Evolutionary conservation across 2,888 invertebrate genomes (phyloP).

Genomic region (Xanthia icteritia): DNA sequence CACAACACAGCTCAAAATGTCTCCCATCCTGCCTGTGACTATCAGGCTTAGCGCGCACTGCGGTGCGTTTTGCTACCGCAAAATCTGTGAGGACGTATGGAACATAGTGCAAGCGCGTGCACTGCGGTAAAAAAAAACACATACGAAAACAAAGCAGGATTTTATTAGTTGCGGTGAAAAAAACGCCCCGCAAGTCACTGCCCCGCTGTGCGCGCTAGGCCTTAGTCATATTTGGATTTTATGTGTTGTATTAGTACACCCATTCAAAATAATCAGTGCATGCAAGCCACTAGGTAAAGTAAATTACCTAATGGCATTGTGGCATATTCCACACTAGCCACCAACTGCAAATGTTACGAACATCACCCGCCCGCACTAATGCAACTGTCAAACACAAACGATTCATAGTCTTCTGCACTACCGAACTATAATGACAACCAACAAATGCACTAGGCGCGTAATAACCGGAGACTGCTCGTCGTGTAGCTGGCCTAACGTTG

Average conservation of each 20-base stretch:
- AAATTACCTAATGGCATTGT: constrained; percentile 19
- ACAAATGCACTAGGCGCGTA: constrained; percentile 17
- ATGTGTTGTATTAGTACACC: neutral
- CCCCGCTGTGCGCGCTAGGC: too few relatives aligned
- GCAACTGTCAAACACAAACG: constrained; percentile 48
- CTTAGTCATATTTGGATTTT: neutral
- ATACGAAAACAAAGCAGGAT: too few relatives aligned
- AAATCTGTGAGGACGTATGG: too few relatives aligned
- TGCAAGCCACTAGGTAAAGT: neutral
- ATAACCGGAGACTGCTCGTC: constrained; percentile 21
- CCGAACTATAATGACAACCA: constrained; percentile 33
- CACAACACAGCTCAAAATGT: neutral
- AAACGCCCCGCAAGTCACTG: too few relatives aligned
- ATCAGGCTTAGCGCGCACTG: neutral
- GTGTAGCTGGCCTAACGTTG: constrained; percentile 30
- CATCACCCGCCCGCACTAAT: constrained; percentile 16
- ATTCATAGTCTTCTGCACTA: constrained; percentile 48
- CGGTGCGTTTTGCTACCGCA: too few relatives aligned
- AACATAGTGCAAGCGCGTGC: too few relatives aligned
- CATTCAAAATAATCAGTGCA: constrained; percentile 22
- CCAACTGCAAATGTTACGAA: neutral
- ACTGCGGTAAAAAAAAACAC: too few relatives aligned
- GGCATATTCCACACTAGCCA: neutral
- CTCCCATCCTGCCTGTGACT: neutral
- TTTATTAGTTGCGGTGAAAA: too few relatives aligned